These are phyloP conservation scores for Chionomys nivalis DNA, from an alignment of 2,113 vertebrate species.

Conservation along the genomic window DNA sequence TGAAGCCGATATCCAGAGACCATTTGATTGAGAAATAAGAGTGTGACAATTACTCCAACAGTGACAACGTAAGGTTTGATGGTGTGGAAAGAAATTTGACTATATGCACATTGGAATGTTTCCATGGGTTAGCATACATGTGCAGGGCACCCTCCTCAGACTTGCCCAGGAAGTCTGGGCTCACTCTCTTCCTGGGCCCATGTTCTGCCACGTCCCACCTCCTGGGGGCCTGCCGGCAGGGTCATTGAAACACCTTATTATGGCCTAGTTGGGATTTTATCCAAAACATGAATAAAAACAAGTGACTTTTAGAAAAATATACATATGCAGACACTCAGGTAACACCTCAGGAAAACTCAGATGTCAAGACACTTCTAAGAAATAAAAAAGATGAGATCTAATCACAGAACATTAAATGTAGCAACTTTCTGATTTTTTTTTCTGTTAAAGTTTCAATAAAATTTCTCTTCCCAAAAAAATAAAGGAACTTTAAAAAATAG, in stretches of 20 bases:
- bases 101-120: neutral
- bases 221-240: neutral
- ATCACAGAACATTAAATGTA: constrained; percentile 12
- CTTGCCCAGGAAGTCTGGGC: neutral
- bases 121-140: neutral
- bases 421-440: neutral
- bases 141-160: neutral
- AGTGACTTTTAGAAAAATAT: neutral
- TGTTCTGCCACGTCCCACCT: neutral
- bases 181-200: neutral
- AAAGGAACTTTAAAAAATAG: constrained; percentile 7
- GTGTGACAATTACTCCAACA: neutral
- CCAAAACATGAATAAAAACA: neutral
- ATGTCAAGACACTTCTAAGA: neutral
- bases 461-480: neutral
- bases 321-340: neutral
- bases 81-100: neutral
- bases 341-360: neutral
- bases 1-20: neutral
- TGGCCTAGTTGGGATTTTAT: neutral
- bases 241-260: neutral
- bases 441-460: constrained; percentile 28
- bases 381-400: neutral
- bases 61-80: constrained; percentile 27
- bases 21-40: neutral